phyloP scores from a whole-genome alignment of 2,888 invertebrate species.

The Deroplatys truncata region DNA sequence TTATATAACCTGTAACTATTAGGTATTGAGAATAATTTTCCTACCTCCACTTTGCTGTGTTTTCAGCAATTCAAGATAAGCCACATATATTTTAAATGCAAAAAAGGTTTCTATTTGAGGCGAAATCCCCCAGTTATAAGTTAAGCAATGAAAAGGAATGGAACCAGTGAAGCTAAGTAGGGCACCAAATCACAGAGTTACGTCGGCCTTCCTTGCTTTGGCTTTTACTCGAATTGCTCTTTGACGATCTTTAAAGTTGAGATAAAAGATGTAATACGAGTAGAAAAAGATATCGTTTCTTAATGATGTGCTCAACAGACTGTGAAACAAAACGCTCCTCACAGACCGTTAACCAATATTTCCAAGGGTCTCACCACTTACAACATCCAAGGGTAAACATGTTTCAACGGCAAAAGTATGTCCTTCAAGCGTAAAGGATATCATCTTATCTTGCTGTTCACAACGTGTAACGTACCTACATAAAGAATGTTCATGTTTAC shows the following conservation, averaged over 20 bases:
- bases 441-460: neutral
- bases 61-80: too few species aligned
- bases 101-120: too few species aligned
- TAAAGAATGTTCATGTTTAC: too few species aligned
- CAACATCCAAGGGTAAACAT: neutral
- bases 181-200: too few species aligned
- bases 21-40: too few species aligned
- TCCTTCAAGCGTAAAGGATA: neutral
- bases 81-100: too few species aligned
- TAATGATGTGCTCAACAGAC: neutral
- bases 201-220: too few species aligned
- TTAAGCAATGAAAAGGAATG: too few species aligned
- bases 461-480: neutral
- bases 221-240: neutral
- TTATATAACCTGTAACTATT: too few species aligned
- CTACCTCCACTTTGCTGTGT: too few species aligned
- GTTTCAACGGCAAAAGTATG: neutral
- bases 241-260: neutral
- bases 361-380: neutral
- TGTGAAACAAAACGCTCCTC: neutral
- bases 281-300: neutral
- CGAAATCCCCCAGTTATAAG: too few species aligned
- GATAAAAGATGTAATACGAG: neutral
- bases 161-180: too few species aligned
- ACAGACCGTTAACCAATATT: neutral